These are phyloP conservation scores for Netelia virgata DNA, from an alignment of 2,888 invertebrate species.

Conservation along the genomic window DNA sequence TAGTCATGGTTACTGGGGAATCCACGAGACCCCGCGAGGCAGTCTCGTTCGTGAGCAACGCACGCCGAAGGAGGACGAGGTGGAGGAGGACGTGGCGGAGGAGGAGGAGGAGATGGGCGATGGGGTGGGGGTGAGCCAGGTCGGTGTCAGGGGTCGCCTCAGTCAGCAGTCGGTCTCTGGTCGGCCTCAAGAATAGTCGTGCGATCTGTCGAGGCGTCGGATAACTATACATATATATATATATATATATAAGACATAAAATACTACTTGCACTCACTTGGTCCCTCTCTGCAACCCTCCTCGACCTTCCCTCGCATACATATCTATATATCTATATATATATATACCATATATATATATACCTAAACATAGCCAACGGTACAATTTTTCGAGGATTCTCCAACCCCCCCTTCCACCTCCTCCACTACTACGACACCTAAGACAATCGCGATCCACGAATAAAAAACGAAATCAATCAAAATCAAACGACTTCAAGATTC, in stretches of 20 bases:
- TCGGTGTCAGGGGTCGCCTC: constrained; percentile 85
- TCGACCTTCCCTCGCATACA: constrained; percentile 21
- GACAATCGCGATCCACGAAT: too few relatives aligned
- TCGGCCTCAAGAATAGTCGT: constrained; percentile 84
- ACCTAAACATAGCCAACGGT: too few relatives aligned
- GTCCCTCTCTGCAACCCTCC: constrained; percentile 9
- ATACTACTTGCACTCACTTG: constrained; percentile 30
- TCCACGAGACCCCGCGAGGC: constrained; percentile 81
- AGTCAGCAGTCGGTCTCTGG: constrained; percentile 84
- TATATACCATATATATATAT: not conserved
- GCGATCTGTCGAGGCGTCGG: constrained; percentile 75
- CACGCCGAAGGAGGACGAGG: constrained; percentile 20
- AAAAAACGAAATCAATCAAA: too few relatives aligned
- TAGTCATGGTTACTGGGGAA: constrained; percentile 83
- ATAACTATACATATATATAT: constrained; percentile 45
- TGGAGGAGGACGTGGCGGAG: constrained; percentile 57
- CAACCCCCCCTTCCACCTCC: not conserved
- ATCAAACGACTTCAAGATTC: too few relatives aligned
- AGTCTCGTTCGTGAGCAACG: constrained; percentile 35
- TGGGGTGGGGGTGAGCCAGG: constrained; percentile 79
- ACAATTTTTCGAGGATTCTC: not conserved
- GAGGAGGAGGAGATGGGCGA: constrained; percentile 55
- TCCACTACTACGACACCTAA: too few relatives aligned
- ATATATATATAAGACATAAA: constrained; percentile 35
- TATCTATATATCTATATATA: not conserved